Base-by-base conservation (phyloP, 2,888 invertebrate genomes). In the Cordilura impudica region DNA sequence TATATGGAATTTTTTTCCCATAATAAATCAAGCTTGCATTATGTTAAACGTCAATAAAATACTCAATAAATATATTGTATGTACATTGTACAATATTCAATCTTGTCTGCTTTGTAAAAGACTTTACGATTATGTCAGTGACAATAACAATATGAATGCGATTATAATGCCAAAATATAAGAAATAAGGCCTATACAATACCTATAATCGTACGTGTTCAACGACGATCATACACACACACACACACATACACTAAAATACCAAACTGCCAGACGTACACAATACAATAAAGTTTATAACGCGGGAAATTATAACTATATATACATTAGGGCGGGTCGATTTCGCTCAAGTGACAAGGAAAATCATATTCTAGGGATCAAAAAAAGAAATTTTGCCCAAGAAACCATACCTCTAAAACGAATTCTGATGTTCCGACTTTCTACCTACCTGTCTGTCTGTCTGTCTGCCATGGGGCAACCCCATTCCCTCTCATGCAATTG, bases 121-220 rank as follows among this genome's bases (percentile, higher is more conserved):
- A 63, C 35, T 70, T 58, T 60, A 65, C 49, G 74, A 78, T 70
- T 74, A 66, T 74, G 78, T 65, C 70, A 78, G 21, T 61, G 35
- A 58, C 70, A 70, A 74, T 51, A 65, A 67, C 31, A 67, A 54
- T 45, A 21, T 26, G 47, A 53, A 60, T 63, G 29, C 47, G 65
- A 72, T 56, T 72, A 65, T 65, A 65, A 65, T 65, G 47, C 23
- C 72, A 49, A 19, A 56, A 65, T 18, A 31, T 39, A 51, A 56
- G 26, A 63, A 49, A 63, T 54, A 54, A 63, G 56, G 45, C 14
- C 54, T 63, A 63, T 72, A 47, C 54, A 63, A 61, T 63, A 56
- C 31, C 69, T 54, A 10, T 12, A 43, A 12, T 10, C 8, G 7
- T 51, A 16, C n/a, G 14, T 12, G n/a, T 31, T 14, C 8, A 19